Conservation (phyloP, 2,113 vertebrate species). For the western clawed frog (Xenopus tropicalis) region UCB_Xtro_10.0 CM004443.2:199970001-199970500, state of each 20-base stretch:
- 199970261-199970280: neutral
- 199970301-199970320: constrained; percentile 34
- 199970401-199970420: constrained; percentile 8
- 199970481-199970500: constrained; percentile 35
- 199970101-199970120: constrained; percentile 50
- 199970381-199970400: constrained; percentile 34
- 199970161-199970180: constrained; percentile 43
- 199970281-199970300: constrained; percentile 32
- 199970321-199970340: constrained; percentile 42
- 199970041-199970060: constrained; percentile 77
- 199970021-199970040: constrained; percentile 68
- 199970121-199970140: constrained; percentile 53
- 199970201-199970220: constrained; percentile 5
- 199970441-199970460: constrained; percentile 18
- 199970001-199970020: constrained; percentile 77
- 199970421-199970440: constrained; percentile 20
- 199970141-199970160: constrained; percentile 43
- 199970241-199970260: constrained; percentile 44
- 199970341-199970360: constrained; percentile 27
- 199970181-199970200: constrained; percentile 28
- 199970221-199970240: constrained; percentile 18
- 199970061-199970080: constrained; percentile 85
- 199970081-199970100: constrained; percentile 75
- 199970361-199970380: constrained; percentile 49
- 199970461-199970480: constrained; percentile 17